Percentiles rank a stretch among this genome's conserved stretches.
Evolutionary conservation across 1,140 invertebrate genomes (phyloP).

Genomic region (Oedothorax gibbosus): DNA sequence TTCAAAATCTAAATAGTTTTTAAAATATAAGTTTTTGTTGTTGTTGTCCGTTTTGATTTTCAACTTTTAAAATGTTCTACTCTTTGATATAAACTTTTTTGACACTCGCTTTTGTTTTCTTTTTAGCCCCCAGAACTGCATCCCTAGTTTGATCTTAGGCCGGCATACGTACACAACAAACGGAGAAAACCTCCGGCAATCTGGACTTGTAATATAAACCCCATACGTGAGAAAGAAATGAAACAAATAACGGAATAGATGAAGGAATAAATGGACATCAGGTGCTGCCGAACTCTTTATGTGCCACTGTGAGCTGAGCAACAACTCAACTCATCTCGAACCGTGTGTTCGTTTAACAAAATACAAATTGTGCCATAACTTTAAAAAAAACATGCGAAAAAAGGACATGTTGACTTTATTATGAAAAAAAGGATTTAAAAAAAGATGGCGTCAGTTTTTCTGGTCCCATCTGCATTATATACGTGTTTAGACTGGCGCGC

Average conservation of each 20-base stretch:
- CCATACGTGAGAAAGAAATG: slow-evolving; percentile 26
- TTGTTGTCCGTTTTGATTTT: too few relatives aligned
- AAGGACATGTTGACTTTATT: background rate
- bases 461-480: slow-evolving; percentile 32
- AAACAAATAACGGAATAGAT: slow-evolving; percentile 7
- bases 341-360: background rate
- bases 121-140: slow-evolving; percentile 55
- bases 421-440: slow-evolving; percentile 11
- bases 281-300: slow-evolving; percentile 52
- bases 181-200: slow-evolving; percentile 33
- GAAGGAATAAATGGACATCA: slow-evolving; percentile 16
- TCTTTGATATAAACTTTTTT: too few relatives aligned
- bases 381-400: slow-evolving; percentile 14
- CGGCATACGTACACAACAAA: background rate
- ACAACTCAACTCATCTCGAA: background rate
- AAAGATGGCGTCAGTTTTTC: slow-evolving; percentile 23
- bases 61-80: too few relatives aligned
- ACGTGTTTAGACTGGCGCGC: slow-evolving; percentile 48
- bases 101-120: background rate
- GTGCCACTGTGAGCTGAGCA: slow-evolving; percentile 45
- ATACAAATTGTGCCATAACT: slow-evolving; percentile 53
- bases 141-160: slow-evolving; percentile 34
- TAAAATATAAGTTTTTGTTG: too few relatives aligned
- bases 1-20: too few relatives aligned
- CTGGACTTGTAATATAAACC: slow-evolving; percentile 42